These are phyloP conservation scores for Leptopilina clavipes DNA, from an alignment of 1,140 invertebrate genomes.

Conservation along the genomic window DNA sequence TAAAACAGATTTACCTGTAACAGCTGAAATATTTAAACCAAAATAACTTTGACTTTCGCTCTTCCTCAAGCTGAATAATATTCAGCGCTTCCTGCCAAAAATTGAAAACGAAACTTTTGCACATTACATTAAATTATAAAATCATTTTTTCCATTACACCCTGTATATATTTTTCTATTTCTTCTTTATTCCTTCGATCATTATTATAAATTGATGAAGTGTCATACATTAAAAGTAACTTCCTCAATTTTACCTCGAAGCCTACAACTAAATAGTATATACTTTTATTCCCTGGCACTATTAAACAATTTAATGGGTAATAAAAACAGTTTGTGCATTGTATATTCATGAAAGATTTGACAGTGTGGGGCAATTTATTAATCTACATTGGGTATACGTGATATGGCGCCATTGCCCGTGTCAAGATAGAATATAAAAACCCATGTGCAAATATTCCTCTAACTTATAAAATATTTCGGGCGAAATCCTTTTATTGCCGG, in stretches of 20 bases:
- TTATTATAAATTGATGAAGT: no score
- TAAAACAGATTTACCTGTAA: no score
- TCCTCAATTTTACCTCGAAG: no score
- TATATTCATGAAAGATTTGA: neutral
- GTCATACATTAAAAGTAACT: no score
- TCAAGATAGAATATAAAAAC: constrained; percentile 32
- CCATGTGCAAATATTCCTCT: constrained; percentile 40
- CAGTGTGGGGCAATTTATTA: constrained; percentile 28
- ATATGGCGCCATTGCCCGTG: neutral
- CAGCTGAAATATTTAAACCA: no score
- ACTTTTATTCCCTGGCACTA: constrained; percentile 4
- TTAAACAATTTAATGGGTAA: constrained; percentile 14
- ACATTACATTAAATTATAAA: no score
- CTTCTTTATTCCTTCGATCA: no score
- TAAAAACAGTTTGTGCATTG: neutral
- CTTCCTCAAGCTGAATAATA: neutral
- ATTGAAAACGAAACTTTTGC: no score
- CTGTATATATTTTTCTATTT: no score
- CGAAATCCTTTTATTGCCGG: constrained; percentile 46
- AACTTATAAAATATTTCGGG: constrained; percentile 45
- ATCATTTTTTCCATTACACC: no score
- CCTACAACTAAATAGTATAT: neutral
- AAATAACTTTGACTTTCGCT: neutral
- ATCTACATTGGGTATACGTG: neutral
- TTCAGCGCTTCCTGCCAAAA: no score